A percentile compares a stretch with the other conserved stretches of the same genome.
These are phyloP conservation scores for Lasioglossum villosulum DNA, from an alignment of 2,888 invertebrate genomes.

Conservation along the genomic window DNA sequence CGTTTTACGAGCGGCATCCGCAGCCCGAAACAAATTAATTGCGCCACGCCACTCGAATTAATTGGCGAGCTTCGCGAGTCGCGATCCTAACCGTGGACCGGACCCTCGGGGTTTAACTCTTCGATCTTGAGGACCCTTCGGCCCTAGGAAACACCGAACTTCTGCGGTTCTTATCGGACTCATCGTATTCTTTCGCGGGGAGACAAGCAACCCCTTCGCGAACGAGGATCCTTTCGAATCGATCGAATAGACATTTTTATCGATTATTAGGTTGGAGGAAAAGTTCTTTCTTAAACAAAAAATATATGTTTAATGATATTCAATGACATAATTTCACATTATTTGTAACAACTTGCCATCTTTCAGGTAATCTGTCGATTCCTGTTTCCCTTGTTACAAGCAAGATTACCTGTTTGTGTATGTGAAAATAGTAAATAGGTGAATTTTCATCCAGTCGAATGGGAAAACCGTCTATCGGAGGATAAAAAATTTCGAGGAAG, in stretches of 20 bases:
- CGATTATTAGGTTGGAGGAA: no score
- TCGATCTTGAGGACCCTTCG: not conserved
- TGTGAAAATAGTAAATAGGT: not conserved
- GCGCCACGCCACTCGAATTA: constrained; percentile 77
- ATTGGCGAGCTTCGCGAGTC: constrained; percentile 69
- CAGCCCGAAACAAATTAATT: constrained; percentile 78
- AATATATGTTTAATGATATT: no score
- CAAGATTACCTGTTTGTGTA: no score
- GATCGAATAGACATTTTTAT: not conserved
- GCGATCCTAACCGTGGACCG: constrained; percentile 32
- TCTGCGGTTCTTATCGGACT: not conserved
- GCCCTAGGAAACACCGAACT: not conserved
- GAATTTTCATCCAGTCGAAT: no score
- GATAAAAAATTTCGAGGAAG: not conserved
- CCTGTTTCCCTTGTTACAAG: no score
- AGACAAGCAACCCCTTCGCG: not conserved
- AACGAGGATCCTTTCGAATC: not conserved
- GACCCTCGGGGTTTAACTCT: not conserved
- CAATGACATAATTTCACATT: no score
- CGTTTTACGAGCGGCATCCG: constrained; percentile 78
- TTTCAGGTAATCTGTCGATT: no score
- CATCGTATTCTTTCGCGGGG: not conserved
- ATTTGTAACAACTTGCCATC: no score
- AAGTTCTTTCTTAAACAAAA: no score
- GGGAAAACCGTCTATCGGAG: not conserved